Evolutionary conservation across 92 coral and sea anemone species (phyloP), one percentile per base, ranked within the genome.

Genomic region (Parazoanthus darwini): DNA sequence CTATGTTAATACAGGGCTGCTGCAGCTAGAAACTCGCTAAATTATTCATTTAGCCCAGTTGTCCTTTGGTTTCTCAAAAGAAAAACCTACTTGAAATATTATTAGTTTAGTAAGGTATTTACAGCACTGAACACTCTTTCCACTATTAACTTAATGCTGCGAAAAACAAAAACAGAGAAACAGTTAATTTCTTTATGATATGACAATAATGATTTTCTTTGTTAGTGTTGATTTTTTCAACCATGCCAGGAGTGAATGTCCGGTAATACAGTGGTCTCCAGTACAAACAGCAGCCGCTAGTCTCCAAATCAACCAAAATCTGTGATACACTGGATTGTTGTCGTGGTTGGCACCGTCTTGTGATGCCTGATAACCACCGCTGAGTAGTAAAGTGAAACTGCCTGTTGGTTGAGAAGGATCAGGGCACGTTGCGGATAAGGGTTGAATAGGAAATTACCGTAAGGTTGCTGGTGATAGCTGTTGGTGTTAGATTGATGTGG

Each of bases 321-420:
- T 59, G 68, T 59, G 23, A 59, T 59, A 59, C 68, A 13, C 18
- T 59, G 68, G 77, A 72, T 23, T 78, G 37, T 78, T 23, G 82
- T 78, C 63, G 82, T 78, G 58, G 66, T 23, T 78, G 82, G 82
- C 59, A 48, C 58, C 36, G 82, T 78, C 82, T 78, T 78, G 65
- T 6, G 63, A 78, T 23, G 58, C 82, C 35, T 43, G 82, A 78
- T 78, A 78, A 43, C 82, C 82, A 78, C 35, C 37, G 35, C 35
- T 78, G 36, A 46, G 63, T 38, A 43, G 35, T 36, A 18, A 78
- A 74, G 48, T 74, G 46, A 74, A 74, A 74, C 78, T 74, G 78
- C 78, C 78, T 8, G 46, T 74, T 74, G 48, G 78, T 74, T 74
- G 79, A 36, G 44, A 38, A 74, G 22, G 48, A 37, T 74, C 79